A percentile compares a stretch with the other conserved stretches of the same genome.
Evolutionary conservation across 2,113 vertebrate genomes (phyloP).

Genomic region (Benitochromis conjunctus): DNA sequence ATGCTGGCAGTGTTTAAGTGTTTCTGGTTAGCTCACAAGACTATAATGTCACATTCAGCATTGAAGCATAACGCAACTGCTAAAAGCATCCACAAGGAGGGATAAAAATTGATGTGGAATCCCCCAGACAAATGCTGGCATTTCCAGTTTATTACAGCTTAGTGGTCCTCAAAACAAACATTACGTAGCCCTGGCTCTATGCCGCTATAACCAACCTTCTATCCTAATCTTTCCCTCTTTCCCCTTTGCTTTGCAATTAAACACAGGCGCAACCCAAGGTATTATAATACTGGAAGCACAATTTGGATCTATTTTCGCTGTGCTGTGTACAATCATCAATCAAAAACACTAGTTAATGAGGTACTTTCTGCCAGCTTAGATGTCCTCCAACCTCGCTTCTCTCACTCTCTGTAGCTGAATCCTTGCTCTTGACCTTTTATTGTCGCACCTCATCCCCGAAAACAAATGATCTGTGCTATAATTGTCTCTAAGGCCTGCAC

Average conservation of each 20-base stretch:
- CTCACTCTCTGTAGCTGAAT: not conserved
- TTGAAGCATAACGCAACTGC: not conserved
- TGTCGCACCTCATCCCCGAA: constrained; percentile 20
- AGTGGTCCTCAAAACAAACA: constrained; percentile 10
- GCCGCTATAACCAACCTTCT: not conserved
- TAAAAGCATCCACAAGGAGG: constrained; percentile 7
- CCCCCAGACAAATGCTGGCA: not conserved
- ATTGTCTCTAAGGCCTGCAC: constrained; percentile 33
- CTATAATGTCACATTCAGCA: not conserved
- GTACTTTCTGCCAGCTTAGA: constrained; percentile 9
- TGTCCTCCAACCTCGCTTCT: constrained; percentile 3
- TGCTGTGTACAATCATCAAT: constrained; percentile 43
- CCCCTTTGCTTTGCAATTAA: constrained; percentile 17
- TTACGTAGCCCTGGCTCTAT: not conserved
- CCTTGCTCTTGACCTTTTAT: constrained; percentile 51
- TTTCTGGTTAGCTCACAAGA: not conserved
- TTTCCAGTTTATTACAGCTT: not conserved
- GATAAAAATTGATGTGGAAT: not conserved
- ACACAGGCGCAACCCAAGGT: constrained; percentile 17
- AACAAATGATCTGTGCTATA: constrained; percentile 53
- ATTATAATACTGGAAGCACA: constrained; percentile 19
- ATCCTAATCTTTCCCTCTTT: not conserved
- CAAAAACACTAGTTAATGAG: constrained; percentile 63
- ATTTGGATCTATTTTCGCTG: constrained; percentile 32
- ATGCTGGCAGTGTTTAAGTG: not conserved